Evolutionary conservation across 2,888 invertebrate species (phyloP), one percentile per base, ranked within the genome.

Genomic region (Pegoplata infirma): DNA sequence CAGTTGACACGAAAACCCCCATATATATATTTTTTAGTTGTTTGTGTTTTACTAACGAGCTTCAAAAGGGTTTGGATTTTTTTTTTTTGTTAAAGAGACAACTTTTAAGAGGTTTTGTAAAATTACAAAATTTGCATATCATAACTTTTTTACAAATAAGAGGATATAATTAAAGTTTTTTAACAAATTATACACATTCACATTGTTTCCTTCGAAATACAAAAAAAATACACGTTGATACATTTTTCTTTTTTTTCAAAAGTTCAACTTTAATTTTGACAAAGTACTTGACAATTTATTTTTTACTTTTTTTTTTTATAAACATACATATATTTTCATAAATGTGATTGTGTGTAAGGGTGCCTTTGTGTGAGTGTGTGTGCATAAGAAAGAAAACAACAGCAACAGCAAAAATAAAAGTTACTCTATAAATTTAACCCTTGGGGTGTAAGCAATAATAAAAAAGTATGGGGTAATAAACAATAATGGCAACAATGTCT

Each of bases 401-500:
- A 14, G 10, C 23, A 49, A 49, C 19, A n/a, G n/a, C n/a, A n/a
- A n/a, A n/a, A n/a, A n/a, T n/a, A 55, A 69, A 64, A 46, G 12
- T 49, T 58, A 53, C 17, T 71, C 14, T 46, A 64, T 58, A 66
- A 66, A 76, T 71, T 51, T 46, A 53, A 46, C 76, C 47, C 76
- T 40, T 71, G 76, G n/a, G 47, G 51, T 66, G 46, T 51, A 66
- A 32, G 66, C 10, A 71, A 53, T 61, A 61, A 46, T 46, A 44
- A 71, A 40, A 49, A 53, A 28, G 25, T 32, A 51, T 23, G 56
- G 53, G 56, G 64, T 53, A 71, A 69, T 69, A 76, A 76, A 71
- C 53, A 76, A 71, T 76, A 76, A 71, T 76, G 71, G 55, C 47
- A 72, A 66, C 59, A 66, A 12, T 59, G 64, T 66, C 64, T 64